Base-by-base conservation (phyloP, 2,888 invertebrate species). In the Eledona agricola region DNA sequence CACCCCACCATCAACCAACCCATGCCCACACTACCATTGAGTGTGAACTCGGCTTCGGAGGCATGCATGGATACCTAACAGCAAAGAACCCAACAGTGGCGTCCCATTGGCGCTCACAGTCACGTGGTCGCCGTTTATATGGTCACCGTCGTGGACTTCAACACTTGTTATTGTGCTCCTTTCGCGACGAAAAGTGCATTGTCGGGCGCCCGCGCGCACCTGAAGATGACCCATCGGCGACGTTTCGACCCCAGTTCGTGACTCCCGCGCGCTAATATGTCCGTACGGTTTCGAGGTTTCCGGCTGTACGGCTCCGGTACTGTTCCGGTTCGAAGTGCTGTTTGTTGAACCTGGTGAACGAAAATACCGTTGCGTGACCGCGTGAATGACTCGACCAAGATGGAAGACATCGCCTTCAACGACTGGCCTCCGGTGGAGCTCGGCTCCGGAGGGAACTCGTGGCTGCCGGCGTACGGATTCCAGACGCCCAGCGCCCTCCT, bases 401-500 rank as follows among this genome's bases (percentile, higher is more conserved):
- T 83, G 80, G 85, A 84, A 75, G 85, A 86, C 74, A 80, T 85
- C 71, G 82, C 83, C 67, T 83, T 79, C 67, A 74, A 83, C 75
- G 76, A 76, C 61, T 86, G 86, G 86, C 84, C 85, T 45, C 82
- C 83, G 57, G 68, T 74, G 62, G 76, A 77, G 67, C 59, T 79
- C 58, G 77, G 78, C 70, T 73, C 79, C 67, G 86, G 86, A 66
- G 84, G 85, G 71, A 86, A 86, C 79, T 85, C 88, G 70, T 89
- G 89, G 89, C 81, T 88, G 77, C 89, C 88, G 64, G 88, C 88
- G 66, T 89, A 89, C 73, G 88, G 89, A 66, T 88, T 85, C 79
- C 85, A 86, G 78, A 83, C 83, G 74, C 85, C 85, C 54, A 78
- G 84, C 69, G 55, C 70, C 2, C 54, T 75, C 22, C 55, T 75